Evolutionary conservation across 2,888 invertebrate genomes (phyloP).

Genomic region (Oscheius sp.): DNA sequence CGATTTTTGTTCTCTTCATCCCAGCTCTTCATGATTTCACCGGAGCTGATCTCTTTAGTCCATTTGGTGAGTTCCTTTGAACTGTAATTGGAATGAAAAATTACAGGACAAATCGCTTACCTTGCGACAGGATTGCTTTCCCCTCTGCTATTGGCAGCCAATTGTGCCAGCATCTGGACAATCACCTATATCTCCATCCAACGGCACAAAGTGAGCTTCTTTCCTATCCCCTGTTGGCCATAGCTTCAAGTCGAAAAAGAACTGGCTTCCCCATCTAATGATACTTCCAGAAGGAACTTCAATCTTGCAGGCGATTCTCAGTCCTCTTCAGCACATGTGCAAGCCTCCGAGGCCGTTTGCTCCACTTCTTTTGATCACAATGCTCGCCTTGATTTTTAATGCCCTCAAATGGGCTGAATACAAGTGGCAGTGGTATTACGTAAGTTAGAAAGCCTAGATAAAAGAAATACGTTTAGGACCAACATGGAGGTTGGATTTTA

Average conservation of each 20-base stretch:
- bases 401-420: conserved; percentile 66
- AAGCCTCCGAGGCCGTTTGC: conserved; percentile 44
- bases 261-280: background rate
- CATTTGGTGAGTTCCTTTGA: conserved; percentile 3
- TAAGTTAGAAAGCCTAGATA: background rate
- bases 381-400: conserved; percentile 64
- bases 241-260: background rate
- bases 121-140: conserved; percentile 64
- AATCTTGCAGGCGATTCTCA: conserved; percentile 50
- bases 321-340: conserved; percentile 40
- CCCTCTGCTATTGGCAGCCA: conserved; percentile 60
- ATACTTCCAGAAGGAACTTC: no score
- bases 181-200: conserved; percentile 68
- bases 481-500: conserved; percentile 36
- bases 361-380: conserved; percentile 56
- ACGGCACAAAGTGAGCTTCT: conserved; percentile 61
- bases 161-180: conserved; percentile 69
- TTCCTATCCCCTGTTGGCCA: background rate
- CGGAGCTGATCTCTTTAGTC: conserved; percentile 42
- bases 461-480: conserved; percentile 8
- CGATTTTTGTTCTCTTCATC: conserved; percentile 65
- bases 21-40: conserved; percentile 67
- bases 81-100: background rate
- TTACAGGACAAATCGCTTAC: conserved; percentile 64
- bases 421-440: conserved; percentile 49